Conservation (phyloP, 2,113 vertebrate genomes). For the Probosciger aterrimus region DNA sequence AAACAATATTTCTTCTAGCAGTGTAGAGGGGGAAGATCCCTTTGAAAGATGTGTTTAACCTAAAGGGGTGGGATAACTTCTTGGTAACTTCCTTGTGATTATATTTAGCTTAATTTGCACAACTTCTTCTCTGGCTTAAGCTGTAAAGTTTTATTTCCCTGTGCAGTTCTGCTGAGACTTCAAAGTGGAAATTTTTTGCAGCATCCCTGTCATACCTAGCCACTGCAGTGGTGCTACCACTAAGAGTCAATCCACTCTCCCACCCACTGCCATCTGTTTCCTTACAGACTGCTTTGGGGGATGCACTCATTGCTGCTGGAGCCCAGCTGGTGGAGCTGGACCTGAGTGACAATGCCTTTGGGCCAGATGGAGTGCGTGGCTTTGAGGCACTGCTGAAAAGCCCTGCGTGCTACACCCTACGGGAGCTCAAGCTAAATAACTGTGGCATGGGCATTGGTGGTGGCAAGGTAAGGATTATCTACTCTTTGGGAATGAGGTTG, state of each 20-base stretch:
- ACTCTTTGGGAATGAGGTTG: not conserved
- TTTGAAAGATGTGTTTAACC: not conserved
- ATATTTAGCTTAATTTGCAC: not conserved
- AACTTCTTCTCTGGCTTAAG: not conserved
- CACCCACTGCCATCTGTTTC: slow-evolving; percentile 7
- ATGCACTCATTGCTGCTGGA: slow-evolving; percentile 86
- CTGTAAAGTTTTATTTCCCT: not conserved
- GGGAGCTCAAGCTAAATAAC: slow-evolving; percentile 94
- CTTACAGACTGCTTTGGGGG: slow-evolving; percentile 87
- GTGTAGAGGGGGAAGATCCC: not conserved
- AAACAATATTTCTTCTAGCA: not conserved
- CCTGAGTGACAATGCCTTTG: slow-evolving; percentile 98
- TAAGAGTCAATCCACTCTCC: not conserved
- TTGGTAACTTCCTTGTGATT: not conserved
- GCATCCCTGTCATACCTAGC: not conserved
- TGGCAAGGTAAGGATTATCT: slow-evolving; percentile 83
- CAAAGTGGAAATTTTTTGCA: not conserved
- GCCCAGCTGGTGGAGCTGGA: slow-evolving; percentile 89
- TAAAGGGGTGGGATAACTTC: not conserved
- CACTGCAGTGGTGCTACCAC: not conserved
- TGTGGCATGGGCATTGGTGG: slow-evolving; percentile 98
- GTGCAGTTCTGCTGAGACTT: not conserved
- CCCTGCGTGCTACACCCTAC: slow-evolving; percentile 83
- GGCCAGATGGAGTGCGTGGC: slow-evolving; percentile 91
- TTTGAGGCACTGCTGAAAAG: slow-evolving; percentile 92